These are phyloP conservation scores for Anoplolepis gracilipes DNA, from an alignment of 1,140 invertebrate species.

Conservation along the genomic window DNA sequence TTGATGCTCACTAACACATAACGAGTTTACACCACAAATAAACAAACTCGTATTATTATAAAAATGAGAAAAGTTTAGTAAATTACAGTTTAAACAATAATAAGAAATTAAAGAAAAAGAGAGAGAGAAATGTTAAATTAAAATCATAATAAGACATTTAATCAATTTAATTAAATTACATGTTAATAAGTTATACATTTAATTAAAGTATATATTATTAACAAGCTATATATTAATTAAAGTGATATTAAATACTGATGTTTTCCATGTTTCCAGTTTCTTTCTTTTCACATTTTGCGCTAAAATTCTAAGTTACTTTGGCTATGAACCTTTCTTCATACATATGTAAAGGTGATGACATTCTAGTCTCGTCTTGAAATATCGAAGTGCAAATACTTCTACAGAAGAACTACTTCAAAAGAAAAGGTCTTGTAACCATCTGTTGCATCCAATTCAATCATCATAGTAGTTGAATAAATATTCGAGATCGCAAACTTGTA, in stretches of 20 bases:
- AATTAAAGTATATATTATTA: too few relatives aligned
- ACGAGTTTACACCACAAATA: background rate
- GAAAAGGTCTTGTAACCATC: slow-evolving; percentile 57
- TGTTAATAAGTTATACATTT: too few relatives aligned
- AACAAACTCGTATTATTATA: background rate
- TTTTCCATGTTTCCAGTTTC: background rate
- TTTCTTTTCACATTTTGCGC: background rate
- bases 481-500: background rate
- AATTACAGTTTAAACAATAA: background rate
- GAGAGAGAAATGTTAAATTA: background rate
- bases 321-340: background rate
- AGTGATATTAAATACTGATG: background rate
- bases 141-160: background rate
- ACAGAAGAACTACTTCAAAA: slow-evolving; percentile 43
- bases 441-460: slow-evolving; percentile 68
- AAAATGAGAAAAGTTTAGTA: background rate
- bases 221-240: background rate
- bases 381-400: slow-evolving; percentile 49
- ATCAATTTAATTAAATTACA: too few relatives aligned
- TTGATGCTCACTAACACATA: background rate
- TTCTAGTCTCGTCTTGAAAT: slow-evolving; percentile 26
- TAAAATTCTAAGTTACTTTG: background rate
- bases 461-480: slow-evolving; percentile 7
- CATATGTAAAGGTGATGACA: background rate
- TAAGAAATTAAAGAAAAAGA: background rate